Evolutionary conservation across 2,113 vertebrate species (phyloP), one percentile per base, ranked within the genome.

Genomic region (Vireo altiloquus): DNA sequence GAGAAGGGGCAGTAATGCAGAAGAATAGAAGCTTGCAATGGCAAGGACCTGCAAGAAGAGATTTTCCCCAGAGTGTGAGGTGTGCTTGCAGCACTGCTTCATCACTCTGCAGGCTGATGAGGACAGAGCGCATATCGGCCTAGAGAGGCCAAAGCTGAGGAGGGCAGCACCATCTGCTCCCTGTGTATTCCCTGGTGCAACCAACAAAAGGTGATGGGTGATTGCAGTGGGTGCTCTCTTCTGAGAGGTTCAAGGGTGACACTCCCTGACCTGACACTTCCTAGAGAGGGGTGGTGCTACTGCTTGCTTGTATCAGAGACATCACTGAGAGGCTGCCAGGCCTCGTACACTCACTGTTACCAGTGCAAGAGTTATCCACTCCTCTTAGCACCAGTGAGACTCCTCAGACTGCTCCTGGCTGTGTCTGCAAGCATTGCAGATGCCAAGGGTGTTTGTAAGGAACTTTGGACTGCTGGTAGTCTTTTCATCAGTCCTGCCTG

Each of bases 151-250:
- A 28, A 16, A 35, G 28, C 28, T 47, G n/a, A 40, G 63, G 33
- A 60, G n/a, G 33, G 33, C 72, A 77, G 63, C 24, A 6, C 61
- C 6, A 1, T 70, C 30, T 66, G 31, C 52, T 68, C 44, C 44
- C 42, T 0, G 0, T 50, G 31, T 16, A 25, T 6, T 3, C 16
- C 20, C 17, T 27, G 28, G 18, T 12, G 22, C 53, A 44, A 22
- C 37, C 37, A 7, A 22, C 53, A 68, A 13, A 60, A 33, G 37
- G 37, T 16, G 11, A 13, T 9, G 30, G 12, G 20, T 30, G 42
- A 13, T 8, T 12, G 23, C 8, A 28, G 31, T 25, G 27, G 33
- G 5, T 37, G 53, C 31, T 52, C 14, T 54, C 27, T 44, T 17
- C 39, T 21, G 16, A 21, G 39, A 37, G 37, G 21, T 11, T 53